phyloP scores from a whole-genome alignment of 2,888 invertebrate species.

The Sinotaia quadrata region DNA sequence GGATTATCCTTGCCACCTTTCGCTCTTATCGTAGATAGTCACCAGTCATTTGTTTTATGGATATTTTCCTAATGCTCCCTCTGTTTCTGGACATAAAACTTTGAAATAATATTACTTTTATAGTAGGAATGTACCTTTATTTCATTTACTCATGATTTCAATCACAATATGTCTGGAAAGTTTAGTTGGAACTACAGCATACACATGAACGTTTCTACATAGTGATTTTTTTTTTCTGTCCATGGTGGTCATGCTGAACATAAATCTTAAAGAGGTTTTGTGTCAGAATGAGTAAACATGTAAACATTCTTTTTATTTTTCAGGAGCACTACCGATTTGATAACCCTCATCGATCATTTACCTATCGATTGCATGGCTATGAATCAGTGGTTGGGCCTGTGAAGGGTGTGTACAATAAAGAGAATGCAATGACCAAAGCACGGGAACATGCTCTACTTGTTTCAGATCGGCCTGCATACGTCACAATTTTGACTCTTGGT shows the following conservation, averaged over 20 bases:
- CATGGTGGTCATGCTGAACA: background rate
- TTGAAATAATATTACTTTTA: too few relatives aligned
- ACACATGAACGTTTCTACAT: background rate
- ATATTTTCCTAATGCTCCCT: too few relatives aligned
- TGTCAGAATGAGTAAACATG: too few relatives aligned
- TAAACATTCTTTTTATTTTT: background rate
- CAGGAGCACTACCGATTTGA: constrained; percentile 89
- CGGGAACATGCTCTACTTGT: constrained; percentile 88
- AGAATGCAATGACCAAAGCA: constrained; percentile 76
- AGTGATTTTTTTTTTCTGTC: background rate
- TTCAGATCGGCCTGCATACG: constrained; percentile 88
- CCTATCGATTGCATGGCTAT: constrained; percentile 89
- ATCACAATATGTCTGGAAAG: too few relatives aligned
- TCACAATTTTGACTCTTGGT: constrained; percentile 87
- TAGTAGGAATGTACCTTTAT: too few relatives aligned
- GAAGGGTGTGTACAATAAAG: constrained; percentile 81
- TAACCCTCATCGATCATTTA: constrained; percentile 91
- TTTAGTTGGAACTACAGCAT: background rate
- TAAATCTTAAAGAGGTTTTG: too few relatives aligned
- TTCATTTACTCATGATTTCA: too few relatives aligned
- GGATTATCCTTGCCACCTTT: too few relatives aligned
- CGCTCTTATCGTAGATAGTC: too few relatives aligned
- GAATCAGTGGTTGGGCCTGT: constrained; percentile 87
- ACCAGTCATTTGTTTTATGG: too few relatives aligned
- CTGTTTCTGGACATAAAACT: too few relatives aligned